These are phyloP conservation scores for Raphicerus campestris DNA, from an alignment of 2,113 vertebrate genomes.

Conservation along the genomic window DNA sequence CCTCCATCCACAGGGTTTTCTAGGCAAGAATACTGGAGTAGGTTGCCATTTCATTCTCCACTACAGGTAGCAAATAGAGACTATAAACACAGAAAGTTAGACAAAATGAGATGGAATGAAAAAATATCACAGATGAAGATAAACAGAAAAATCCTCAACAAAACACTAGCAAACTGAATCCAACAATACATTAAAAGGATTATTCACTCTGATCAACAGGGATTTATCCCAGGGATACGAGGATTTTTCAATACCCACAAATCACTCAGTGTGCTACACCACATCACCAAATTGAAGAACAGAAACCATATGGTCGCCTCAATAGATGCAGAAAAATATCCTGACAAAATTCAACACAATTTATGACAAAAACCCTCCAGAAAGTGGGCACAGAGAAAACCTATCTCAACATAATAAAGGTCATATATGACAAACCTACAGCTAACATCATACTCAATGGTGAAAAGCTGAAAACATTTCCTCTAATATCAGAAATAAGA, in stretches of 20 bases:
- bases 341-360: not conserved
- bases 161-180: not conserved
- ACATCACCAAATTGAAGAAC: not conserved
- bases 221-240: not conserved
- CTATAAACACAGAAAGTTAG: not conserved
- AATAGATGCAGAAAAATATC: not conserved
- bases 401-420: not conserved
- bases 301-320: not conserved
- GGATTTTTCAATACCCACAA: not conserved
- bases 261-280: not conserved
- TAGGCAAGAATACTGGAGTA: not conserved
- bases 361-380: not conserved
- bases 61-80: not conserved
- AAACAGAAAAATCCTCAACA: not conserved
- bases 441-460: not conserved
- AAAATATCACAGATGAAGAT: not conserved
- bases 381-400: not conserved
- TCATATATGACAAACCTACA: not conserved
- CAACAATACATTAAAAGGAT: not conserved
- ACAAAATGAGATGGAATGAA: not conserved
- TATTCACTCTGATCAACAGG: not conserved
- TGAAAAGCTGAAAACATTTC: not conserved
- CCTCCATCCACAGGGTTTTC: not conserved
- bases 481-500: not conserved
- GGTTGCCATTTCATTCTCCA: not conserved